phyloP scores from a whole-genome alignment of 2,797 vertebrate species.

The Philypnodon macrostomus region DNA sequence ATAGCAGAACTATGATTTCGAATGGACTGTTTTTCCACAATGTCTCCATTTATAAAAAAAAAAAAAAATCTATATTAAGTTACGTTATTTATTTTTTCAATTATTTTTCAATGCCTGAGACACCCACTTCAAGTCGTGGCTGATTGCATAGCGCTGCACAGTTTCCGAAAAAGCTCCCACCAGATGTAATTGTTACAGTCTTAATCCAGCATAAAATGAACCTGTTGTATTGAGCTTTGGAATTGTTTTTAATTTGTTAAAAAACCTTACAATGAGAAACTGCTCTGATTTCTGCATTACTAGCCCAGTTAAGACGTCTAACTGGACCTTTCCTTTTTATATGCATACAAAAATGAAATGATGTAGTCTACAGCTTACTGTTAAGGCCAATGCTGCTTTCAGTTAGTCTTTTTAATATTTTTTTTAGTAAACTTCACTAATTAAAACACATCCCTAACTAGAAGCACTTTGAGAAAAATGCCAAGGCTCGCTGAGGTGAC shows the following conservation, averaged over 20 bases:
- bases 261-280: constrained; percentile 34
- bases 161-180: constrained; percentile 24
- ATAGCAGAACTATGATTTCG: neutral
- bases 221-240: constrained; percentile 54
- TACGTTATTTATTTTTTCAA: constrained; percentile 20
- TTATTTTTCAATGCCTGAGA: constrained; percentile 29
- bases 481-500: too few relatives aligned
- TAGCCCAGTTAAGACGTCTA: too few relatives aligned
- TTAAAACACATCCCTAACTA: too few relatives aligned
- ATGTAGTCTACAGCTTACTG: too few relatives aligned
- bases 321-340: constrained; percentile 15
- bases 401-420: too few relatives aligned
- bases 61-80: constrained; percentile 29
- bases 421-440: too few relatives aligned
- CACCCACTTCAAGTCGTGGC: constrained; percentile 19
- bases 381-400: too few relatives aligned
- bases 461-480: too few relatives aligned
- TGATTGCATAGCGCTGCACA: constrained; percentile 24
- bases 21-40: constrained; percentile 12
- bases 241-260: constrained; percentile 63
- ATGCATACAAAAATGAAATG: constrained; percentile 10
- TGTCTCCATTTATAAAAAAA: constrained; percentile 14
- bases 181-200: constrained; percentile 46
- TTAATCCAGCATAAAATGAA: constrained; percentile 65
- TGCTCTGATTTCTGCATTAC: too few relatives aligned